These are phyloP conservation scores for Lepetodrilus schrolli DNA, from an alignment of 2,888 invertebrate species.

Conservation along the genomic window DNA sequence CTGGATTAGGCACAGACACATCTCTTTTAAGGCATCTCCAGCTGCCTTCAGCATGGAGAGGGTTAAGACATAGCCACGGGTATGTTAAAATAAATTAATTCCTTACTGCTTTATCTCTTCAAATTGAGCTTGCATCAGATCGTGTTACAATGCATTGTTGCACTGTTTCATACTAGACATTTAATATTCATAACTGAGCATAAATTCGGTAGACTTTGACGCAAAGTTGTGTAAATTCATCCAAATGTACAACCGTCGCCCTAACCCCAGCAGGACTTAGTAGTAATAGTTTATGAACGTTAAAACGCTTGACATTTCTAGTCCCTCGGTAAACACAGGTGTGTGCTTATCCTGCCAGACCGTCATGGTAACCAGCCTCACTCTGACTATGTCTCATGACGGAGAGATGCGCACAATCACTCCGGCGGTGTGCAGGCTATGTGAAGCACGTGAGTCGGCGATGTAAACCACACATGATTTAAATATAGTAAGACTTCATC, in stretches of 20 bases:
- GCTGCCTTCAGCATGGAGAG: too few relatives aligned
- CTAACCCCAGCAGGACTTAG: not conserved
- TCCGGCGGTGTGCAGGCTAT: not conserved
- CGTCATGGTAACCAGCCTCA: not conserved
- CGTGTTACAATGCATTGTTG: too few relatives aligned
- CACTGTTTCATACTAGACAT: too few relatives aligned
- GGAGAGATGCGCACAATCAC: not conserved
- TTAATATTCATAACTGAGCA: not conserved
- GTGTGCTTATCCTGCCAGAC: not conserved
- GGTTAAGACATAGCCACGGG: too few relatives aligned
- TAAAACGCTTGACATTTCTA: conserved; percentile 29
- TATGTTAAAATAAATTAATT: too few relatives aligned
- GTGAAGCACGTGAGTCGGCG: not conserved
- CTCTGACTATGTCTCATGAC: conserved; percentile 5
- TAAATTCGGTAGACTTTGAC: not conserved
- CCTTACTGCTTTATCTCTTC: not conserved
- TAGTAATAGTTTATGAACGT: conserved; percentile 28
- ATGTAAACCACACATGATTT: too few relatives aligned
- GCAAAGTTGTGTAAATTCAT: not conserved
- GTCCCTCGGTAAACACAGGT: conserved; percentile 19
- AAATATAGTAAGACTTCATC: too few relatives aligned
- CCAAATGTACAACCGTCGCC: not conserved
- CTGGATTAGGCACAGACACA: too few relatives aligned
- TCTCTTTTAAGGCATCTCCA: too few relatives aligned
- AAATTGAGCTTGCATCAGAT: too few relatives aligned